Conservation (phyloP, 2,888 invertebrate genomes). For the Himalopsyche kuldschensis region DNA sequence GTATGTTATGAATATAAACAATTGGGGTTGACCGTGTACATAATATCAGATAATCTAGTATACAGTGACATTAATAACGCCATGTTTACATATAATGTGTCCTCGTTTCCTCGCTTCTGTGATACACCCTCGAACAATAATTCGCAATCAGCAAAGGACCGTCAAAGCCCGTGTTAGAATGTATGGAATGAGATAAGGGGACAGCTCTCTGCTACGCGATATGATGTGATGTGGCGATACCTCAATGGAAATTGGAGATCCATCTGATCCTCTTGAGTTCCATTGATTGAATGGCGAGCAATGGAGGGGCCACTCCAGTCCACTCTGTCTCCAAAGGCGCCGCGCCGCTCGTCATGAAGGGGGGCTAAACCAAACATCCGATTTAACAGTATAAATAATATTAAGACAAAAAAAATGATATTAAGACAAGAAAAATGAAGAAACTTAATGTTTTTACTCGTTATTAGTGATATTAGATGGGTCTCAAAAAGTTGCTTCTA, state of each 20-base stretch:
- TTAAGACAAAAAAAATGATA: too few relatives aligned
- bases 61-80: too few relatives aligned
- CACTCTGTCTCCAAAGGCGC: conserved; percentile 29
- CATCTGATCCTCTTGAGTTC: background rate
- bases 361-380: background rate
- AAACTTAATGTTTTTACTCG: too few relatives aligned
- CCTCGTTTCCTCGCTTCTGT: background rate
- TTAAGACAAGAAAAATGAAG: too few relatives aligned
- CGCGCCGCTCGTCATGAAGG: background rate
- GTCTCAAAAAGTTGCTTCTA: too few relatives aligned
- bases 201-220: background rate
- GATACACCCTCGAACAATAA: background rate
- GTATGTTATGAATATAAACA: too few relatives aligned
- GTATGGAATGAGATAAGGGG: background rate
- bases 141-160: background rate
- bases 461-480: too few relatives aligned
- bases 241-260: background rate
- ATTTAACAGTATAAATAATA: background rate
- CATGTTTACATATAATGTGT: background rate
- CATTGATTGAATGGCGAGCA: conserved; percentile 3
- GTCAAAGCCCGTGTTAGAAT: background rate
- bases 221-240: background rate
- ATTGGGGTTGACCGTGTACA: too few relatives aligned
- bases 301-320: conserved; percentile 27
- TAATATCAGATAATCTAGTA: too few relatives aligned